Conservation (phyloP, 1,140 invertebrate species). For the Chironomus tepperi region DNA sequence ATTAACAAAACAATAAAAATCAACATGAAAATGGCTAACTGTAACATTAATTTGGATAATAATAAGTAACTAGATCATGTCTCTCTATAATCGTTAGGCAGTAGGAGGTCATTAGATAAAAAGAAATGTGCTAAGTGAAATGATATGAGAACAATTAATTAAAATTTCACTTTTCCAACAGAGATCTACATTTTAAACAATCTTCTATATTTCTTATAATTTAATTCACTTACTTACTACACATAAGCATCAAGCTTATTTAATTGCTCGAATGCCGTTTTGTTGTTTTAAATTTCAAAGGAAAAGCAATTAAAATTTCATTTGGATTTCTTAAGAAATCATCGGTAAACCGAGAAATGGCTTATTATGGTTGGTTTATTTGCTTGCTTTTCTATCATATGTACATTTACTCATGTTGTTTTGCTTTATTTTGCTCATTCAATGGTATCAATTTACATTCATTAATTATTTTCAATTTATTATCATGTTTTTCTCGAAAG, state of each 20-base stretch:
- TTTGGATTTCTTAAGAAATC: constrained; percentile 9
- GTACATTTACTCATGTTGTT: background rate
- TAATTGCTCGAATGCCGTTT: constrained; percentile 12
- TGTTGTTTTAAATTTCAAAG: background rate
- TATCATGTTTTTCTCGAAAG: background rate
- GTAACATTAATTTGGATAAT: background rate
- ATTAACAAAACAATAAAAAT: no score
- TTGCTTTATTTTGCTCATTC: background rate
- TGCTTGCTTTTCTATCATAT: background rate
- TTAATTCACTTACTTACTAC: background rate
- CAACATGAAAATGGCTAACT: no score
- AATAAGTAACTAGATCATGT: background rate
- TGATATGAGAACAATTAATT: background rate
- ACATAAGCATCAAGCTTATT: background rate
- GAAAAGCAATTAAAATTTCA: constrained; percentile 21
- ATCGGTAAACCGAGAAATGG: background rate
- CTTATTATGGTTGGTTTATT: background rate
- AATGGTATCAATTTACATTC: constrained; percentile 7
- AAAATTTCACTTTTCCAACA: constrained; percentile 7
- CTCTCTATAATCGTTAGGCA: background rate
- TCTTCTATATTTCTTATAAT: background rate
- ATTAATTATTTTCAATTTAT: constrained; percentile 10
- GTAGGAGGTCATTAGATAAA: background rate
- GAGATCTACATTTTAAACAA: background rate
- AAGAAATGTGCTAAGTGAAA: background rate